Conservation (phyloP, 2,113 vertebrate species). For the Calcarius ornatus region DNA sequence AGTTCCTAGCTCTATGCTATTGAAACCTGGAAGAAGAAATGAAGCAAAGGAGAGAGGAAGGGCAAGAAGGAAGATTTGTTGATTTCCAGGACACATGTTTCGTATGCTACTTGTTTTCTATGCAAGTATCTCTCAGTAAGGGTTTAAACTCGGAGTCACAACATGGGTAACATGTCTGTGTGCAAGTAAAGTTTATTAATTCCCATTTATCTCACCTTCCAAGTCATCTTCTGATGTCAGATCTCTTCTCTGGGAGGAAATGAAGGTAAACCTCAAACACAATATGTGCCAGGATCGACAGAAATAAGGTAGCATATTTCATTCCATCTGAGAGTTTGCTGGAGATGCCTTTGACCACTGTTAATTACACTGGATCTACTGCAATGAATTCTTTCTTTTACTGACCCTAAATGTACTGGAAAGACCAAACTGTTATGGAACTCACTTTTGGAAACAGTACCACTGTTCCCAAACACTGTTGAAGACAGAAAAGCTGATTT, state of each 20-base stretch:
- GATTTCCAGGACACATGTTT: not conserved
- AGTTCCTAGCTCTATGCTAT: not conserved
- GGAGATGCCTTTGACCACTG: not conserved
- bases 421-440: not conserved
- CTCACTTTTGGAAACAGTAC: not conserved
- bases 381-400: not conserved
- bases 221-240: not conserved
- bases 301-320: not conserved
- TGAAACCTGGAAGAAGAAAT: not conserved
- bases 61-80: not conserved
- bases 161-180: accelerated
- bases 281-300: not conserved
- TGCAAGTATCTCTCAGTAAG: not conserved
- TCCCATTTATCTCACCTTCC: not conserved
- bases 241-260: not conserved
- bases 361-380: not conserved
- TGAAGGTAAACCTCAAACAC: not conserved
- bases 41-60: not conserved
- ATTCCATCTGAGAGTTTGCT: not conserved
- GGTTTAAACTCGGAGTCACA: not conserved
- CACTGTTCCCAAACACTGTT: not conserved
- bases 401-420: not conserved
- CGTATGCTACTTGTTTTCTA: not conserved
- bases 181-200: not conserved
- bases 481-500: not conserved